Conservation (phyloP, 2,888 invertebrate genomes). For the Timema cristinae region DNA sequence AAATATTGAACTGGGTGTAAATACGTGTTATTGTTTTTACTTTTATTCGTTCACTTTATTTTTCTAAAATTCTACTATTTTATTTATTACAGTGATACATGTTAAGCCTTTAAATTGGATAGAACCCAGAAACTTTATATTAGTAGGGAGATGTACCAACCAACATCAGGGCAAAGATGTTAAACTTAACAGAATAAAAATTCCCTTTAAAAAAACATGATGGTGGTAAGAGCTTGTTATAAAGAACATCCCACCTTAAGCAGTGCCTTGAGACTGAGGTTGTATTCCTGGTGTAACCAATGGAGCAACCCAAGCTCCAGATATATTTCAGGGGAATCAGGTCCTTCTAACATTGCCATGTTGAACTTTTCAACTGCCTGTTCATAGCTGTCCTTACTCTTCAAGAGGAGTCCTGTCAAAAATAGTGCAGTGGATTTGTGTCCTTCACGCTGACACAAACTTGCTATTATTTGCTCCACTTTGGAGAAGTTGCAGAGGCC, state of each 20-base stretch:
- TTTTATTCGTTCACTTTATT: no score
- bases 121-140: no score
- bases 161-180: no score
- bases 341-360: conserved; percentile 46
- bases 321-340: conserved; percentile 51
- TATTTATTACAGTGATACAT: no score
- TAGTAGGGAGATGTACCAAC: no score
- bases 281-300: conserved; percentile 55
- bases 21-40: no score
- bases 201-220: no score
- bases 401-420: conserved; percentile 50
- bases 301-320: conserved; percentile 58
- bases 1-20: no score
- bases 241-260: conserved; percentile 48
- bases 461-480: conserved; percentile 42
- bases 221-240: no score
- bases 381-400: conserved; percentile 49
- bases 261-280: conserved; percentile 59
- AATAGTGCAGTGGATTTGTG: conserved; percentile 40
- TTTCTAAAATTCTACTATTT: no score
- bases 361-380: conserved; percentile 49
- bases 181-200: no score
- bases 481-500: conserved; percentile 43
- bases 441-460: conserved; percentile 39
- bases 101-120: no score